Evolutionary conservation across 2,888 invertebrate species (phyloP), one percentile per base, ranked within the genome.

Genomic region (Papilio gigon): DNA sequence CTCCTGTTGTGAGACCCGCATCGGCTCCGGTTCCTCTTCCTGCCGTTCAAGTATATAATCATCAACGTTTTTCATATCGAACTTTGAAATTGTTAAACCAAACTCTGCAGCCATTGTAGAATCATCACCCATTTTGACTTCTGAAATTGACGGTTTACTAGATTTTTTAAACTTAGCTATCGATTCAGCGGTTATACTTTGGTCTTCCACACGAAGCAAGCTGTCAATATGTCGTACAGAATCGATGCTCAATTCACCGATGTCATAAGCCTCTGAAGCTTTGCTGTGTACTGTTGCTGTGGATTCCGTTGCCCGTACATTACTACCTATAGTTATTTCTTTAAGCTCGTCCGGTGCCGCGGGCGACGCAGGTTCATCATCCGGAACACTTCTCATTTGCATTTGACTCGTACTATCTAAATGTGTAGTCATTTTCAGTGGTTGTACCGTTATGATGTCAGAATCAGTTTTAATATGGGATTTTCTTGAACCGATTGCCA

Each of bases 151-250:
- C 71, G 71, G 42, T 70, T 72, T 11, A 70, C 70, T 59, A 70
- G 50, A 6, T 65, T 67, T 53, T 47, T 77, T 74, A 61, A 77
- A 71, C 44, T 77, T 73, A 20, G 74, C 71, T 14, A 79, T 69
- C 2, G 79, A 68, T 14, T 72, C 74, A 9, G 72, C 71, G 8
- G 80, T 79, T 14, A 78, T 74, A 70, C 71, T 75, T 37, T 77
- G 75, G 8, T 77, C 75, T 61, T 80, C 78, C 35, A 78, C 74
- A n/a, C 74, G 61, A 12, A 76, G 66, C 20, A 78, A 70, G 1
- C 68, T 75, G 30, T 81, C 76, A 63, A 69, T 74, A 0, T 75
- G 73, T 47, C 60, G 71, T 9, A n/a, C 12, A 17, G 70, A 64
- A 6, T 58, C 53, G 14, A 59, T 27, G 9, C 56, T 71, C n/a